phyloP scores from a whole-genome alignment of 2,888 invertebrate species.

The Andrena praecox region DNA sequence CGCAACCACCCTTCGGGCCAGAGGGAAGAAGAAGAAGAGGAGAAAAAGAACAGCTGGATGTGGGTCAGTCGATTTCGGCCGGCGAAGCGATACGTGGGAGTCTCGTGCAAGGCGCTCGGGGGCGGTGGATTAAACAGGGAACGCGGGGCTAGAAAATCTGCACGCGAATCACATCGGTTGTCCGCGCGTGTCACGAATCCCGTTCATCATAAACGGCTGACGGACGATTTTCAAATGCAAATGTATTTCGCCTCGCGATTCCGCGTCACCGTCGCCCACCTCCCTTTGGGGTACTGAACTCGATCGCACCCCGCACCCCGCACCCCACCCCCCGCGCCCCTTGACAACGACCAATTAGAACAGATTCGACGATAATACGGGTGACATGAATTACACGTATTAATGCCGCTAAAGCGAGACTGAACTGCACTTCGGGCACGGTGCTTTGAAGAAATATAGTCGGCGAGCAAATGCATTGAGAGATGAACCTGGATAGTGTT shows the following conservation, averaged over 20 bases:
- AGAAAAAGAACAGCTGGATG: background rate
- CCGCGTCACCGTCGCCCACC: slow-evolving; percentile 55
- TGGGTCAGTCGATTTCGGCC: background rate
- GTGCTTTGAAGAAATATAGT: background rate
- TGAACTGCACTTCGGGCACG: background rate
- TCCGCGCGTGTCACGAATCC: slow-evolving; percentile 55
- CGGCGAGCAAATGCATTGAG: background rate
- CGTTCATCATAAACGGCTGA: slow-evolving; percentile 60
- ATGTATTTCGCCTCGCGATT: slow-evolving; percentile 60
- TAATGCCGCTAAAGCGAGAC: slow-evolving; percentile 8
- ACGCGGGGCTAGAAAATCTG: slow-evolving; percentile 57
- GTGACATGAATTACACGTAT: slow-evolving; percentile 38
- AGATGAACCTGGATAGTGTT: too few species aligned
- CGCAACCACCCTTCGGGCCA: background rate
- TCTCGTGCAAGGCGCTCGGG: background rate
- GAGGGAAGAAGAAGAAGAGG: background rate
- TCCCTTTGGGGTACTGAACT: slow-evolving; percentile 45
- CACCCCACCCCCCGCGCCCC: slow-evolving; percentile 17
- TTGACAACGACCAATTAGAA: slow-evolving; percentile 53
- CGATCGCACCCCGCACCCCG: slow-evolving; percentile 27
- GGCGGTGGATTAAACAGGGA: background rate
- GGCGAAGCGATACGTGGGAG: background rate
- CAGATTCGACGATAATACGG: slow-evolving; percentile 54
- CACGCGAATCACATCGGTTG: slow-evolving; percentile 59
- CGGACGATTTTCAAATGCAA: slow-evolving; percentile 67